A percentile compares a stretch with the other conserved stretches of the same genome.
These are phyloP conservation scores for Girardinichthys multiradiatus DNA, from an alignment of 2,113 vertebrate species.

Conservation along the genomic window DNA sequence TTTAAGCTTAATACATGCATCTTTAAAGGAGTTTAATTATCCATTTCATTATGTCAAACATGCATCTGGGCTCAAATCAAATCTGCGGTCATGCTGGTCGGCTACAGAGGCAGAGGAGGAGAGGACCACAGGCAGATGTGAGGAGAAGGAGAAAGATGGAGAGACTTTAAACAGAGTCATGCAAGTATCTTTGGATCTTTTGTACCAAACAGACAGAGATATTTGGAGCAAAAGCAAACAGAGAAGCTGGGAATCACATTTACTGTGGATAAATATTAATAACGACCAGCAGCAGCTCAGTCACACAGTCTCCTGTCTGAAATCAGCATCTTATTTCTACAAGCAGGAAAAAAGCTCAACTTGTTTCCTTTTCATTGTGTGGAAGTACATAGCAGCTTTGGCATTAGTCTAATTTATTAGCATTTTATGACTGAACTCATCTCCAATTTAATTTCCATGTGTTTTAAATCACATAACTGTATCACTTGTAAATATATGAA, in stretches of 20 bases:
- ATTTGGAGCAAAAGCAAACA: background rate
- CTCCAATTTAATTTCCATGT: too few relatives aligned
- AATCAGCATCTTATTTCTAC: background rate
- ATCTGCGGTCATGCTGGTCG: constrained; percentile 46
- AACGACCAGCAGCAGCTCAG: background rate
- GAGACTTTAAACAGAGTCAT: constrained; percentile 41
- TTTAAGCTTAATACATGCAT: background rate
- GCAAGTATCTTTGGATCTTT: constrained; percentile 34
- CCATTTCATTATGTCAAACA: background rate
- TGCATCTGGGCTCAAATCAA: constrained; percentile 42
- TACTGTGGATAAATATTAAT: background rate
- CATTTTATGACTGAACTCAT: too few relatives aligned
- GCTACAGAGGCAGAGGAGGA: constrained; percentile 23
- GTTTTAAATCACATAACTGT: too few relatives aligned
- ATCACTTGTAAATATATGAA: too few relatives aligned
- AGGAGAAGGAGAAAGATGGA: constrained; percentile 34
- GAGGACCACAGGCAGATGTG: constrained; percentile 1
- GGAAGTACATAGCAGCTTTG: background rate
- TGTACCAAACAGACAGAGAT: constrained; percentile 15
- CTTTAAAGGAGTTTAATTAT: background rate
- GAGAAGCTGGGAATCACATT: constrained; percentile 9
- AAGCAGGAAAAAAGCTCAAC: background rate
- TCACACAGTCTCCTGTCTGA: background rate
- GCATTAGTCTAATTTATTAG: too few relatives aligned
- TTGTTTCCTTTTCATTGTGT: background rate